Evolutionary conservation across 2,113 vertebrate species (phyloP).

Genomic region (Tachysurus vachellii): DNA sequence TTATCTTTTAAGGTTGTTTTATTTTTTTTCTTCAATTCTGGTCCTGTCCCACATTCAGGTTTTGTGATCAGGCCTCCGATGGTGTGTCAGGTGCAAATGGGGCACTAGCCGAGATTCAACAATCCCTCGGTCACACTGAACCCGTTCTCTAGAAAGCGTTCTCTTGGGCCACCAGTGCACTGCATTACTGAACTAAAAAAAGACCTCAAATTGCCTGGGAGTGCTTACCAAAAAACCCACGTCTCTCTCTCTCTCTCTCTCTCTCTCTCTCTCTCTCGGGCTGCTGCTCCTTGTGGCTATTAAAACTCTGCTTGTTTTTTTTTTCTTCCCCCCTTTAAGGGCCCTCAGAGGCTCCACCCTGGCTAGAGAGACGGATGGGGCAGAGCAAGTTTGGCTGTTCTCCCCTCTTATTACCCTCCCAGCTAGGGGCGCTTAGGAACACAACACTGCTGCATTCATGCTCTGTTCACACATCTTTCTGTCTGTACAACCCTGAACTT

Average conservation of each 20-base stretch:
- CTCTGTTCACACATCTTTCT: conserved; percentile 15
- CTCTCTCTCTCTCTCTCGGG: conserved; percentile 53
- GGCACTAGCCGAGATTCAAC: conserved; percentile 66
- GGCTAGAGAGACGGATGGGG: conserved; percentile 44
- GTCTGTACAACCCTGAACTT: not conserved
- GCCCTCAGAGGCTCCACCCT: conserved; percentile 58
- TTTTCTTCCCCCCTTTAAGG: conserved; percentile 20
- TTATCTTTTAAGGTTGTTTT: not conserved
- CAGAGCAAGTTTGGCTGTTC: conserved; percentile 30
- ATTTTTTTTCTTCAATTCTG: too few species aligned
- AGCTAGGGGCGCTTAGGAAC: conserved; percentile 55
- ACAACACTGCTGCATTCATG: conserved; percentile 53
- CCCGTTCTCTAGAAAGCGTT: conserved; percentile 64
- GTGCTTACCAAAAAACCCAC: conserved; percentile 57
- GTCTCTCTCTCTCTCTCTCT: conserved; percentile 50
- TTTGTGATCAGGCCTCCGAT: conserved; percentile 70
- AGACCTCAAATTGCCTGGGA: conserved; percentile 66
- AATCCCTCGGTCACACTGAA: conserved; percentile 66
- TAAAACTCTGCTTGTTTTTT: conserved; percentile 65
- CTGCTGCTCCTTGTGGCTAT: conserved; percentile 60
- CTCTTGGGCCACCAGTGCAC: conserved; percentile 57
- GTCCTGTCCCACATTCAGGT: conserved; percentile 31
- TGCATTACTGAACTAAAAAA: conserved; percentile 73
- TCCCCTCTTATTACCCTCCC: conserved; percentile 48
- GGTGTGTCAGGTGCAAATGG: conserved; percentile 72